phyloP scores from a whole-genome alignment of 2,113 vertebrate species.

The Mola mola region DNA sequence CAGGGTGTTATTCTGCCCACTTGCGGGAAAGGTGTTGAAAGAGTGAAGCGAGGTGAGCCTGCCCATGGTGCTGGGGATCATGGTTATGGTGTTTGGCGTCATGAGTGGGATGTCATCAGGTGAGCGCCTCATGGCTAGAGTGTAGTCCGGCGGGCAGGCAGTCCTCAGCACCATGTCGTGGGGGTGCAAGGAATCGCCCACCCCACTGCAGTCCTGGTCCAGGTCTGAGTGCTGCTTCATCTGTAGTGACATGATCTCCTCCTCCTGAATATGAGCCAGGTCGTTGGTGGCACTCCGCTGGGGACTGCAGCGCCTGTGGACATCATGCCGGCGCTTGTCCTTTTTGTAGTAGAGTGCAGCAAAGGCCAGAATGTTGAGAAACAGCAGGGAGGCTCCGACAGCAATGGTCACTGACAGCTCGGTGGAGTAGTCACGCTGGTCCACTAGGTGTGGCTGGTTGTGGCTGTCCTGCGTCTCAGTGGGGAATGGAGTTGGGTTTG shows the following conservation, averaged over 20 bases:
- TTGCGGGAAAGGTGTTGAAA: conserved; percentile 95
- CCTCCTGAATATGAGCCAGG: conserved; percentile 96
- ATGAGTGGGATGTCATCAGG: conserved; percentile 98
- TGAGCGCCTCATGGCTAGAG: conserved; percentile 97
- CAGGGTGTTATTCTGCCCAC: conserved; percentile 98
- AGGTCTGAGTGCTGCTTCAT: conserved; percentile 99
- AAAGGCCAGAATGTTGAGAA: conserved; percentile 98
- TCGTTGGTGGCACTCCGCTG: conserved; percentile 92
- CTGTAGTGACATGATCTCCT: conserved; percentile 99
- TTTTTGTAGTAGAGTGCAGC: conserved; percentile 99
- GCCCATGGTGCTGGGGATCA: conserved; percentile 98
- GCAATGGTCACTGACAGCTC: conserved; percentile 97
- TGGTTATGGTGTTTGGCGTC: conserved; percentile 99
- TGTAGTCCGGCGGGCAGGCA: conserved; percentile 98
- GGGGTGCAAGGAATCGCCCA: conserved; percentile 90
- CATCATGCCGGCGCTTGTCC: conserved; percentile 96
- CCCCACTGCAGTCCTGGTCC: conserved; percentile 90
- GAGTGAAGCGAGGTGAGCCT: conserved; percentile 95
- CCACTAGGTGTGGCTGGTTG: conserved; percentile 95
- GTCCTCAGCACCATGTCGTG: conserved; percentile 97
- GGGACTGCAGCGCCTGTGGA: conserved; percentile 95
- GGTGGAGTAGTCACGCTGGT: conserved; percentile 98
- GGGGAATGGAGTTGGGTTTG: conserved; percentile 93
- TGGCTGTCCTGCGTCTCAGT: conserved; percentile 93
- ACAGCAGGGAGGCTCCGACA: conserved; percentile 95